Evolutionary conservation across 1,140 invertebrate species (phyloP), one percentile per base, ranked within the genome.

Genomic region (Pomacea maculata): DNA sequence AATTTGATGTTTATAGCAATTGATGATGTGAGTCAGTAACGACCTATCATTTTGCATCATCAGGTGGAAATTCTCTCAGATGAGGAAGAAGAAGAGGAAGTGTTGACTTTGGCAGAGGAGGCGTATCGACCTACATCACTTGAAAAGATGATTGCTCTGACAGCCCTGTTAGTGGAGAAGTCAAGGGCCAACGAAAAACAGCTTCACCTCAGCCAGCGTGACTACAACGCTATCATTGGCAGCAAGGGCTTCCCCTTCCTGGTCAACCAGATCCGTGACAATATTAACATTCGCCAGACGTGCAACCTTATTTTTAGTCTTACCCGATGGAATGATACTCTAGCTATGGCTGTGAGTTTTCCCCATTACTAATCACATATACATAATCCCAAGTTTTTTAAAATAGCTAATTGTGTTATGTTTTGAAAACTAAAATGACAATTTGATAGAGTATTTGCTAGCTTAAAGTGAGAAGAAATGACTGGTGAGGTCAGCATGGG

Each of bases 141-240:
- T n/a, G 97, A 98, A 89, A 98, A 98, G 92, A 98, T 98, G 97
- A 97, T 98, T 73, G 95, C 96, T 12, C 91, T 98, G 10, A 95
- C 97, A 55, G 96, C 96, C 9, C 94, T 95, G 3, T 92, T 98
- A 55, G 96, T 98, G 45, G 97, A 98, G 89, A 95, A 96, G 79
- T 97, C 96, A 54, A 92, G 97, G 25, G 85, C 95, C 82, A 85
- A 95, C 80, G 92, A 95, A 12, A 95, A 94, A 81, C 92, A 94
- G 80, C 92, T 98, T 11, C 93, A 95, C n/a, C 90, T 98, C 10
- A 95, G 94, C 7, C 93, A 94, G 6, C 94, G 94, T 80, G 97
- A 98, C 90, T 94, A 96, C 54, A 95, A 94, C 85, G 95, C 96
- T 8, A 94, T 98, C 52, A 94, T 96, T 61, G 75, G 75, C 52